Base-by-base conservation (phyloP, 2,113 vertebrate species). In the Climacteris rufus region DNA sequence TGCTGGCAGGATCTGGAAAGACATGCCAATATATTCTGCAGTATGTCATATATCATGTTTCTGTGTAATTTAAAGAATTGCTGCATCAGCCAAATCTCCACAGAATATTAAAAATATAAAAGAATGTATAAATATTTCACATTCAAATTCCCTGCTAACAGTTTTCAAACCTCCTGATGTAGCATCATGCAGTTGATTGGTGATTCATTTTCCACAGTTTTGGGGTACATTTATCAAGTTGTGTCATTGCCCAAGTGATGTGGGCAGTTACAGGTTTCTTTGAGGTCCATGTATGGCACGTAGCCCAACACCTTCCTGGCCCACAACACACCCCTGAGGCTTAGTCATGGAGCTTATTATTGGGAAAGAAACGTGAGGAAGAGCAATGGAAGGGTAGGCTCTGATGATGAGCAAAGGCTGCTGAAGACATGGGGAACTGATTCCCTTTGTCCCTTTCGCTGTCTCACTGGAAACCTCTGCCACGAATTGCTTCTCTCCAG, bases 281-380 rank as follows among this genome's bases (percentile, higher is more conserved):
- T 39, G 44, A 31, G 44, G 15, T 22, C 37, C 13, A 14, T 2
- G 20, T n/a, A 21, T 3, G 16, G 68, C 37, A 82, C 0, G 0
- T 4, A 83, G 54, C 35, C 37, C 57, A 52, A n/a, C 4, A 63
- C 2, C 2, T 20, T 71, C 25, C n/a, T 78, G 31, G 12, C n/a
- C 25, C 45, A 87, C 15, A 77, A 39, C 44, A 12, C 35, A 69
- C 4, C 12, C 16, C 4, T 69, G 42, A 59, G 59, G 39, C 22
- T 69, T 35, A 57, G 24, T 28, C 24, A 63, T 13, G 61, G n/a
- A 45, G 40, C 17, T 70, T 45, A 53, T 40, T 53, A 53, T 30
- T 64, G 68, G 44, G 35, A 40, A 52, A 89, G 15, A 85, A 63
- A 14, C 5, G 31, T 1, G 11, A 45, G 11, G 45, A 89, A 61